These are phyloP conservation scores for Branchipolynoe longqiensis DNA, from an alignment of 2,888 invertebrate genomes.

Conservation along the genomic window DNA sequence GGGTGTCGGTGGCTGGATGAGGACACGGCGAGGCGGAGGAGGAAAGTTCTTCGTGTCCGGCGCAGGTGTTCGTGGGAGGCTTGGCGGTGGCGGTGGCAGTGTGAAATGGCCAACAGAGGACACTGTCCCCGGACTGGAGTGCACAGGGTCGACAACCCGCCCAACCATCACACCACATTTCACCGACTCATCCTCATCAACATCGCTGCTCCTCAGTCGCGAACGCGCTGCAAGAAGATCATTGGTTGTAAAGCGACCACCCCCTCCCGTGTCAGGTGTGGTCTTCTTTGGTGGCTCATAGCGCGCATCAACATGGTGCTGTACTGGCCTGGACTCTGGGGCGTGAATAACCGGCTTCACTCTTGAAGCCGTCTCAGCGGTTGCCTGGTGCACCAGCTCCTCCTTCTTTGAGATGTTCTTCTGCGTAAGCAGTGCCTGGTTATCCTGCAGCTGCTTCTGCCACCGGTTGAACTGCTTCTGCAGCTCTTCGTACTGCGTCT, in stretches of 20 bases:
- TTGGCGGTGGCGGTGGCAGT: conserved; percentile 34
- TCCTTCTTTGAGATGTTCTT: conserved; percentile 61
- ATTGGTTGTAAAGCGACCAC: conserved; percentile 25
- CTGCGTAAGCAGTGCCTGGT: conserved; percentile 74
- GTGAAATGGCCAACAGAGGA: not conserved
- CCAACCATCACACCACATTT: conserved; percentile 23
- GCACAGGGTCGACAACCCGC: not conserved
- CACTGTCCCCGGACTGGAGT: not conserved
- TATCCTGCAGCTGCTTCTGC: conserved; percentile 76
- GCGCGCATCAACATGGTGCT: conserved; percentile 65
- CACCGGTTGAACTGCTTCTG: conserved; percentile 76
- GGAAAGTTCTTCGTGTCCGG: conserved; percentile 66
- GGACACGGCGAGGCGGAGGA: conserved; percentile 34
- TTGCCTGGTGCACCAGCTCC: not conserved
- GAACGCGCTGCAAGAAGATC: conserved; percentile 13
- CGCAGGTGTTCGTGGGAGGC: conserved; percentile 74
- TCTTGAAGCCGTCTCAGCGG: not conserved
- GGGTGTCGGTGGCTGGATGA: conserved; percentile 45
- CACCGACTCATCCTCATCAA: conserved; percentile 24
- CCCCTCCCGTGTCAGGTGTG: not conserved
- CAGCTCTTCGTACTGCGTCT: conserved; percentile 74
- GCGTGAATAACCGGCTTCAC: not conserved
- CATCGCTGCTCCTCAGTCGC: not conserved
- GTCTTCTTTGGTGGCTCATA: conserved; percentile 44
- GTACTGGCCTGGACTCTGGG: not conserved